phyloP scores from a whole-genome alignment of 2,888 invertebrate genomes.

The Oscheius myriophilus region DNA sequence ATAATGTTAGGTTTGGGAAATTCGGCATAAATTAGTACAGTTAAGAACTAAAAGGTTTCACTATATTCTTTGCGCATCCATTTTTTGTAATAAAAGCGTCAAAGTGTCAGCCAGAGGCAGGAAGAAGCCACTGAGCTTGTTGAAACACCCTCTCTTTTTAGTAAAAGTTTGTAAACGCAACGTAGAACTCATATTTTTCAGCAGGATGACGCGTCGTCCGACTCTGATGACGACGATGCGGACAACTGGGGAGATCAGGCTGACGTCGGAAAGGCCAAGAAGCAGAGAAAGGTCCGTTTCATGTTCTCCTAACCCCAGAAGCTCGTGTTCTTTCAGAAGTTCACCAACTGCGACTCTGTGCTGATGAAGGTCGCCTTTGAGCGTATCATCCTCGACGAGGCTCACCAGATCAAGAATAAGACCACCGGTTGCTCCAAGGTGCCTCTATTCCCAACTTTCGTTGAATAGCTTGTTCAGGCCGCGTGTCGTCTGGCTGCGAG shows the following conservation, averaged over 20 bases:
- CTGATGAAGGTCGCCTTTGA: constrained; percentile 82
- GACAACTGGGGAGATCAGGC: constrained; percentile 25
- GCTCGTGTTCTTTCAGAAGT: background rate
- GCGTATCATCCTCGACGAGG: constrained; percentile 90
- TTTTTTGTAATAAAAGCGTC: too few relatives aligned
- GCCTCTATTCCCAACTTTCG: background rate
- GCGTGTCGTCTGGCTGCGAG: constrained; percentile 78
- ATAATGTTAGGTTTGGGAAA: constrained; percentile 11
- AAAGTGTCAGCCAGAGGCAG: too few relatives aligned
- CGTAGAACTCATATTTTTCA: background rate
- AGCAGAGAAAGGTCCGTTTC: constrained; percentile 1
- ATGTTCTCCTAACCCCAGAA: background rate
- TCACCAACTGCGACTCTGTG: constrained; percentile 40
- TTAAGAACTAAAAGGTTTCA: too few relatives aligned
- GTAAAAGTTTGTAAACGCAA: too few relatives aligned
- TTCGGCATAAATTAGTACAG: too few relatives aligned
- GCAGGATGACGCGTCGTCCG: constrained; percentile 16
- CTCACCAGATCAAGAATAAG: constrained; percentile 88
- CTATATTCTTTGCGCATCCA: too few relatives aligned
- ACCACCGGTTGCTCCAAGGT: constrained; percentile 36
- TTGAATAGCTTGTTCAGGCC: constrained; percentile 72
- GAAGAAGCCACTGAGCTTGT: background rate
- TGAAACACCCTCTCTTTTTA: background rate
- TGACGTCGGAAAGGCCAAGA: constrained; percentile 2
- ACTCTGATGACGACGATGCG: constrained; percentile 31